Evolutionary conservation across 2,113 vertebrate genomes (phyloP), one percentile per base, ranked within the genome.

Genomic region (Scomber colias): DNA sequence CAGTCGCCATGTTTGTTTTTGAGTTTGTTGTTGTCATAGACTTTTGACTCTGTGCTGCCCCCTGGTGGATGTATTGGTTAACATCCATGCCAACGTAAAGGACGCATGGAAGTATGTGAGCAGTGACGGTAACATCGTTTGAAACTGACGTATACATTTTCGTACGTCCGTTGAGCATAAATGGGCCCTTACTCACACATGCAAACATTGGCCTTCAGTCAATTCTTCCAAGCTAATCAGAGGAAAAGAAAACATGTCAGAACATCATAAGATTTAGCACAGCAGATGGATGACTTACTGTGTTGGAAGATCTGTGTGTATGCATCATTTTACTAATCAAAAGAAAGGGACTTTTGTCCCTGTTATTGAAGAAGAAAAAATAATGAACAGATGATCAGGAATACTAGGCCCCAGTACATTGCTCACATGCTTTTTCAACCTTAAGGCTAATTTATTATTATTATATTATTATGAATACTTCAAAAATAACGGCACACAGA

Each of bases 191-290:
- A 7, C 14, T 61, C 73, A 77, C 74, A 71, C 27, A 77, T 62
- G 19, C 48, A 51, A 8, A 53, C 24, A 10, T 46, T 83, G 65
- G 77, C 68, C 88, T 83, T 91, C 72, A 81, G 66, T 60, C 81
- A 89, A 76, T 76, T 84, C 60, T 82, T 86, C 51, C 51, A 73
- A 86, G 70, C 61, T 84, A 84, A 91, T 81, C 91, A 86, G 61
- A 61, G 79, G 60, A 74, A 82, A 89, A 62, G 40, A 80, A n/a
- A 84, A 87, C 72, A 64, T 56, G 53, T 77, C 68, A 75, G 64
- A 59, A 69, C 76, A 85, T 86, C 78, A 86, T 84, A 71, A 65
- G 73, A 81, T 79, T 67, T 19, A 74, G 56, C 83, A 81, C 31
- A 89, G 85, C 71, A 81, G 77, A 78, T 57, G 59, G 64, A 60